Conservation (phyloP, 2,888 invertebrate genomes). For the Zaprionus obscuricornis region DNA sequence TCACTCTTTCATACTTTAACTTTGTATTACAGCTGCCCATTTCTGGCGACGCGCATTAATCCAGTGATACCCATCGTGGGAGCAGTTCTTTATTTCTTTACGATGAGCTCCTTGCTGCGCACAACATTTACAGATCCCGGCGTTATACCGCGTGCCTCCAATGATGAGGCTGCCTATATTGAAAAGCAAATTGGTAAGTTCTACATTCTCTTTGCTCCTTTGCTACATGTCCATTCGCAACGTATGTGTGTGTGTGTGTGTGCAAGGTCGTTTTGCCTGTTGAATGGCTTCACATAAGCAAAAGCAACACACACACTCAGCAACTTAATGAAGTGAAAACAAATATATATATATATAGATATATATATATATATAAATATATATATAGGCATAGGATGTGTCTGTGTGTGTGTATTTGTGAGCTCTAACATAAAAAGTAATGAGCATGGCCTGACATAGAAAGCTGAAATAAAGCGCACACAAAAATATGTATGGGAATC, state of each 20-base stretch:
- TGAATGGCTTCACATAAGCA: conserved; percentile 52
- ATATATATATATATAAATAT: conserved; percentile 42
- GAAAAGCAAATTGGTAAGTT: conserved; percentile 93
- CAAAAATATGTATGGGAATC: conserved; percentile 44
- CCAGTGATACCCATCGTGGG: conserved; percentile 96
- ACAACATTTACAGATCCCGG: conserved; percentile 97
- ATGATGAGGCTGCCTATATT: conserved; percentile 94
- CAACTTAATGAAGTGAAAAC: too few relatives aligned
- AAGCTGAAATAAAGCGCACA: conserved; percentile 38
- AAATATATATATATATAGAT: conserved; percentile 27
- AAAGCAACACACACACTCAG: conserved; percentile 19
- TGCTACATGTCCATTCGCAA: conserved; percentile 40
- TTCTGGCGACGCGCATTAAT: conserved; percentile 93
- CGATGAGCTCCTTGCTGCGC: conserved; percentile 95
- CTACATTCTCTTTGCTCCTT: background rate
- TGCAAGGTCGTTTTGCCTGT: conserved; percentile 73
- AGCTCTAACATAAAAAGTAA: conserved; percentile 70
- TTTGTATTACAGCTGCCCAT: conserved; percentile 91
- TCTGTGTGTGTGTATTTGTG: conserved; percentile 28
- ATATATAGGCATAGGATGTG: conserved; percentile 7
- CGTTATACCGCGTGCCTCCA: conserved; percentile 94
- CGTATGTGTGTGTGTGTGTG: conserved; percentile 34
- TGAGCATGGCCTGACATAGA: conserved; percentile 75
- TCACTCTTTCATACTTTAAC: conserved; percentile 6
- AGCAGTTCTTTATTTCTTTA: conserved; percentile 94